Conservation (phyloP, 2,113 vertebrate genomes). For the Amazona vittata region DNA sequence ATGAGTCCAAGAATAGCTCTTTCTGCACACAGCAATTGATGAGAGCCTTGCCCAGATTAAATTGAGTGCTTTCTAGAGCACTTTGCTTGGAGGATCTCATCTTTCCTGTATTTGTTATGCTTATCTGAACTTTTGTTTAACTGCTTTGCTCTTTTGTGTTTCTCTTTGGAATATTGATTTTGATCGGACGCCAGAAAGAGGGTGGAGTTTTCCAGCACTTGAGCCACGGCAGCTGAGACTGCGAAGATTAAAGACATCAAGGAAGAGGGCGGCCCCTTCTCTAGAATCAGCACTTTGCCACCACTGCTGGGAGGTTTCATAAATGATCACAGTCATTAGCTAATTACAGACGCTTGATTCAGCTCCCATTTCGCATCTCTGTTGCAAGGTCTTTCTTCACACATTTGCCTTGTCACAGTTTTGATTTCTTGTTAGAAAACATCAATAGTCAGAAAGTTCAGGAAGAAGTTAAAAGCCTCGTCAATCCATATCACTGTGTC, state of each 20-base stretch:
- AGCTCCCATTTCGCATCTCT: neutral
- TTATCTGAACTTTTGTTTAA: conserved; percentile 46
- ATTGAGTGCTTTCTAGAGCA: conserved; percentile 10
- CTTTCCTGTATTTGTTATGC: conserved; percentile 32
- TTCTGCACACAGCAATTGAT: neutral
- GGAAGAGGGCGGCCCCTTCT: neutral
- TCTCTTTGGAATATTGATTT: conserved; percentile 46
- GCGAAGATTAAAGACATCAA: conserved; percentile 3
- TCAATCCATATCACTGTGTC: rapidly evolving
- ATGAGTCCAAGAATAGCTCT: conserved; percentile 38
- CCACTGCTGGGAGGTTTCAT: conserved; percentile 1
- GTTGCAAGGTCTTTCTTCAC: neutral
- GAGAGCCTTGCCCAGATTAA: conserved; percentile 35
- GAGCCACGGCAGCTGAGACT: neutral
- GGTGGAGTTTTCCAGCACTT: neutral
- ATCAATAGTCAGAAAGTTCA: neutral
- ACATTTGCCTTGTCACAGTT: neutral
- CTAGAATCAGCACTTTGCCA: neutral
- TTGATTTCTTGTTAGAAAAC: neutral
- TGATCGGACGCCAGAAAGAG: conserved; percentile 17
- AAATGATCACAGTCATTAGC: conserved; percentile 3
- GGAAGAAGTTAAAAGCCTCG: neutral
- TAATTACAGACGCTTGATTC: conserved; percentile 10
- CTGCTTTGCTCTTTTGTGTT: neutral
- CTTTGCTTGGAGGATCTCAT: conserved; percentile 34